Evolutionary conservation across 2,888 invertebrate species (phyloP).

Genomic region (Yponomeuta plumbellus): DNA sequence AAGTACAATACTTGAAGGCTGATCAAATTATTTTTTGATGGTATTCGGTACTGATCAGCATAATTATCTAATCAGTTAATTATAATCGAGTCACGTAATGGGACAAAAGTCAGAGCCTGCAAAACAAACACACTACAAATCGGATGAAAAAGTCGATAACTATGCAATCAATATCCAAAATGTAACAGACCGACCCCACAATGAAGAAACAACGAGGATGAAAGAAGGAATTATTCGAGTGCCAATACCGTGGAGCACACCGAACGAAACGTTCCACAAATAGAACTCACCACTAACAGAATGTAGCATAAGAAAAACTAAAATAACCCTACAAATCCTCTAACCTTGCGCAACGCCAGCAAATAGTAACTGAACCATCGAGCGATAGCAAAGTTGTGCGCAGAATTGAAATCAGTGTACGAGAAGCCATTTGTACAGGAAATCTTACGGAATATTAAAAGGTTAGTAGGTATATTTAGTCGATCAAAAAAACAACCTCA

Average conservation of each 20-base stretch:
- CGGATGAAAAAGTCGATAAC: neutral
- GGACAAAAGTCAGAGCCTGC: neutral
- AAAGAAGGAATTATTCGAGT: neutral
- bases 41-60: too few relatives aligned
- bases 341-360: constrained; percentile 3
- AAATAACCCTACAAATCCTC: neutral
- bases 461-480: neutral
- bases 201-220: neutral
- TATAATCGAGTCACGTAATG: neutral
- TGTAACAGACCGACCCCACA: neutral
- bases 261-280: neutral
- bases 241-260: neutral
- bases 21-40: too few relatives aligned
- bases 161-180: neutral
- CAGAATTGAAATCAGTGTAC: neutral
- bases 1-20: too few relatives aligned
- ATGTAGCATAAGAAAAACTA: neutral
- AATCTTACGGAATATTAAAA: neutral
- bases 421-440: neutral
- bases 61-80: too few relatives aligned
- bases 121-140: neutral
- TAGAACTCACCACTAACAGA: neutral
- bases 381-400: neutral
- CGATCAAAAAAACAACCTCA: neutral
- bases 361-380: neutral